A percentile compares a stretch with the other conserved stretches of the same genome.
Conservation (phyloP, 2,797 vertebrate species). For the Myotis pilosus region DNA sequence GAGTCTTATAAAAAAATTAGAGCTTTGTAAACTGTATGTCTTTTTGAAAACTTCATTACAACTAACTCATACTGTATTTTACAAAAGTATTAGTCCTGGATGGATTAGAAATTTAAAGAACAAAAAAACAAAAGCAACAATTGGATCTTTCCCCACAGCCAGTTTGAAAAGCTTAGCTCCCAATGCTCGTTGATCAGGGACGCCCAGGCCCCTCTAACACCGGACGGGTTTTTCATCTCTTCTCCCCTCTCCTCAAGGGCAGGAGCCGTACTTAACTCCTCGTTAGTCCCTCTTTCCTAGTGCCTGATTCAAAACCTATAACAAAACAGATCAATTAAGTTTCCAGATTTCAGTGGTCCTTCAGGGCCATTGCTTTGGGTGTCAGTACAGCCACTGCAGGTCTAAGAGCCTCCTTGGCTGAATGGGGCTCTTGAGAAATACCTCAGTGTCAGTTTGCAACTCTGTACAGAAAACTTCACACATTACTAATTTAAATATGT, state of each 20-base stretch:
- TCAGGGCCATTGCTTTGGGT: neutral
- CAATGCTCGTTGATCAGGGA: neutral
- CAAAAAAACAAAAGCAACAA: neutral
- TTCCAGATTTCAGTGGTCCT: neutral
- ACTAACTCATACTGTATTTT: neutral
- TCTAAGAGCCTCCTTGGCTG: fast-evolving
- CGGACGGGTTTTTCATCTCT: neutral
- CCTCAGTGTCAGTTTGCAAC: neutral
- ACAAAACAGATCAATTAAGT: neutral
- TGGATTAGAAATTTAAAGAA: neutral
- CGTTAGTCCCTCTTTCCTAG: constrained; percentile 3
- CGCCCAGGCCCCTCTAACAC: neutral
- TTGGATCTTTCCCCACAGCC: neutral
- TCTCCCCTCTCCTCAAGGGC: neutral
- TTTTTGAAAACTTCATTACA: neutral
- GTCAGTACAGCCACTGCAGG: neutral
- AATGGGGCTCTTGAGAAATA: neutral
- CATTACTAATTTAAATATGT: neutral
- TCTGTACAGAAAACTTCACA: neutral
- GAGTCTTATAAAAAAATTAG: neutral
- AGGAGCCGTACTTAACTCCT: neutral
- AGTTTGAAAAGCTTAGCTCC: neutral
- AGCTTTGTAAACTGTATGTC: neutral
- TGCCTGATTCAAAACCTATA: neutral
- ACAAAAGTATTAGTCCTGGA: neutral